These are phyloP conservation scores for Malaclemys terrapin DNA, from an alignment of 2,113 vertebrate genomes.

Conservation along the genomic window DNA sequence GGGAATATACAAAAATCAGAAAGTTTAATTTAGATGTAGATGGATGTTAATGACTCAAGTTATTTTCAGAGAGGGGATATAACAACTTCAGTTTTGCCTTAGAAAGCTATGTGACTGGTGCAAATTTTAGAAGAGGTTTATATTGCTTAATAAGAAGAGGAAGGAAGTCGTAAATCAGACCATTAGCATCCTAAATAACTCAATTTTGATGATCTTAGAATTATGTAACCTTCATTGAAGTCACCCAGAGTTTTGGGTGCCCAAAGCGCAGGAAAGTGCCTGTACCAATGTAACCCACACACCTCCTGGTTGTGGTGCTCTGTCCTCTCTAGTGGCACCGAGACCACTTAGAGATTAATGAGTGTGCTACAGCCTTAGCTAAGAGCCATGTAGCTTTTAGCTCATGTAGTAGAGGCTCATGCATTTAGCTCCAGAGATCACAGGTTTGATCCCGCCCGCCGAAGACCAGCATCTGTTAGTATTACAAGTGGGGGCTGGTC, in stretches of 20 bases:
- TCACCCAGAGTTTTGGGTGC: background rate
- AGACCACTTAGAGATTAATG: no score
- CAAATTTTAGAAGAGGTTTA: slow-evolving; percentile 4
- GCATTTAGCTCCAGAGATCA: no score
- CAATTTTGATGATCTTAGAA: background rate
- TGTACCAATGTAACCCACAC: background rate
- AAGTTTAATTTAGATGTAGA: background rate
- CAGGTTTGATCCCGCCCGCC: no score
- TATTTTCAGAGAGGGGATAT: slow-evolving; percentile 28
- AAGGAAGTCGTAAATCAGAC: background rate
- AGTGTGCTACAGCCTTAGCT: no score
- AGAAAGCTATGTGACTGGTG: background rate
- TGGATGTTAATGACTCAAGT: background rate
- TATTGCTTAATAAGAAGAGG: slow-evolving; percentile 17
- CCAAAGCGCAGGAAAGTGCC: background rate
- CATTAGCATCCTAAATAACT: background rate
- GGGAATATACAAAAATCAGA: background rate
- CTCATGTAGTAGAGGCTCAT: no score
- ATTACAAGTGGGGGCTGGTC: no score
- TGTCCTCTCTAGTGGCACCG: no score
- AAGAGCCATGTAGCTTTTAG: no score
- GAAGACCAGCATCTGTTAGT: no score
- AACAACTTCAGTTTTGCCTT: slow-evolving; percentile 18
- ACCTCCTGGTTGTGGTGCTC: no score
- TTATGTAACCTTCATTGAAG: background rate